Conservation (phyloP, 2,797 vertebrate species). For the Chromobotia macracanthus region DNA sequence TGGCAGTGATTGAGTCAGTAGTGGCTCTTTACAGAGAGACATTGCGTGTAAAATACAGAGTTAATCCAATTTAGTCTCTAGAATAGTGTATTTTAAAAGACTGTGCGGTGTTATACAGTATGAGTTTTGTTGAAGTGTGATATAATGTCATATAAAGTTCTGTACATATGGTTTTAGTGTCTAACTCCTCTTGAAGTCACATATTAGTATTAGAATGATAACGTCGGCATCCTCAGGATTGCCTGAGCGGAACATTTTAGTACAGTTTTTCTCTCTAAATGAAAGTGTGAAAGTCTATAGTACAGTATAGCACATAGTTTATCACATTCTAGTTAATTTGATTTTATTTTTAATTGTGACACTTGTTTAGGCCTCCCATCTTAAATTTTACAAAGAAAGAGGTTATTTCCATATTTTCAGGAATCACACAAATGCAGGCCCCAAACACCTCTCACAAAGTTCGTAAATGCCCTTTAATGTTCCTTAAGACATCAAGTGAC, state of each 20-base stretch:
- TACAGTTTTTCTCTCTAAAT: not conserved
- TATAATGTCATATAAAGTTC: conserved; percentile 36
- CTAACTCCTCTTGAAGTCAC: conserved; percentile 11
- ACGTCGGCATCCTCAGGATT: not conserved
- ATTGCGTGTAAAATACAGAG: conserved; percentile 3
- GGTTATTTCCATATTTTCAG: conserved; percentile 22
- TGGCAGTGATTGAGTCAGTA: conserved; percentile 66
- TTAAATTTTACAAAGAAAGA: not conserved
- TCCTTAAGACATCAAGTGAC: conserved; percentile 70
- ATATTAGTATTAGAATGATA: not conserved
- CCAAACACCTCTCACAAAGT: conserved; percentile 32
- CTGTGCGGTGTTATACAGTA: conserved; percentile 7
- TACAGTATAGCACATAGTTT: too few relatives aligned
- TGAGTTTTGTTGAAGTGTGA: conserved; percentile 40
- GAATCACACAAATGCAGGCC: conserved; percentile 6
- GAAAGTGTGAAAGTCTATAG: too few relatives aligned
- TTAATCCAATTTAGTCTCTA: conserved; percentile 35
- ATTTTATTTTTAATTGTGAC: conserved; percentile 15
- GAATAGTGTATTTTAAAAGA: conserved; percentile 38
- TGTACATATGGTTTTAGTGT: not conserved
- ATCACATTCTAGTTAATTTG: not conserved
- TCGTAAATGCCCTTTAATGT: conserved; percentile 57
- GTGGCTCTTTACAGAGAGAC: conserved; percentile 58
- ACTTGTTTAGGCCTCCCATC: not conserved
- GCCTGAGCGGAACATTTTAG: not conserved